Evolutionary conservation across 2,797 vertebrate species (phyloP).

Genomic region (Linurgus olivaceus): DNA sequence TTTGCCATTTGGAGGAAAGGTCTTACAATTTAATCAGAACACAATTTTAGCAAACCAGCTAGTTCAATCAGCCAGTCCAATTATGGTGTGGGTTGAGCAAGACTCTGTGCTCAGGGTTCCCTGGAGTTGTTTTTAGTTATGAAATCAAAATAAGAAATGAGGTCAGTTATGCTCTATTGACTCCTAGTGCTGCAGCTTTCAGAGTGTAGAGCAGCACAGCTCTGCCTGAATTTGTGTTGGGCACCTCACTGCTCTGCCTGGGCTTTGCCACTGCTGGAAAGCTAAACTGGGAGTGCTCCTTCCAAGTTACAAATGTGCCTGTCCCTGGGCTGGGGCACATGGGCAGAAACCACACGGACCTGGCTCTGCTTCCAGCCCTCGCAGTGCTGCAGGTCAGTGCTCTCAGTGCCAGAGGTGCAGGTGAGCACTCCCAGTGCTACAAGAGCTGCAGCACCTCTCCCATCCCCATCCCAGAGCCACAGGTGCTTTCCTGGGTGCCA

Average conservation of each 20-base stretch:
- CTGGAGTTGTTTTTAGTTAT: constrained; percentile 34
- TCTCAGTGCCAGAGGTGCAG: neutral
- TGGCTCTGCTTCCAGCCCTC: neutral
- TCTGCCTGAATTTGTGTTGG: constrained; percentile 30
- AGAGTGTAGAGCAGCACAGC: neutral
- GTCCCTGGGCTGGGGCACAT: neutral
- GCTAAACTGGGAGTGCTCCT: neutral
- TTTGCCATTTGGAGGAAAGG: constrained; percentile 37
- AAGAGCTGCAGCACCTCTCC: neutral
- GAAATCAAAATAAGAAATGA: constrained; percentile 53
- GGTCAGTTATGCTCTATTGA: constrained; percentile 15
- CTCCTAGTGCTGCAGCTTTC: neutral
- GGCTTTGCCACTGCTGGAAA: neutral
- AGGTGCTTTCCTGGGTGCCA: neutral
- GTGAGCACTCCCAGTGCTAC: fast-evolving
- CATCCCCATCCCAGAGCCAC: neutral
- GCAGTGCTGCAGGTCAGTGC: neutral
- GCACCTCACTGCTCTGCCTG: neutral
- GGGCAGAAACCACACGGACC: neutral
- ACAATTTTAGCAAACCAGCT: constrained; percentile 15
- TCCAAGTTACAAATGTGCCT: neutral
- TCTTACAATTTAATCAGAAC: constrained; percentile 33
- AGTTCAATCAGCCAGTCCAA: constrained; percentile 17
- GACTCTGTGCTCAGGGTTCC: constrained; percentile 17
- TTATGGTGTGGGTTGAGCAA: constrained; percentile 35